phyloP scores from a whole-genome alignment of 2,797 vertebrate species.

The Danio aesculapii region DNA sequence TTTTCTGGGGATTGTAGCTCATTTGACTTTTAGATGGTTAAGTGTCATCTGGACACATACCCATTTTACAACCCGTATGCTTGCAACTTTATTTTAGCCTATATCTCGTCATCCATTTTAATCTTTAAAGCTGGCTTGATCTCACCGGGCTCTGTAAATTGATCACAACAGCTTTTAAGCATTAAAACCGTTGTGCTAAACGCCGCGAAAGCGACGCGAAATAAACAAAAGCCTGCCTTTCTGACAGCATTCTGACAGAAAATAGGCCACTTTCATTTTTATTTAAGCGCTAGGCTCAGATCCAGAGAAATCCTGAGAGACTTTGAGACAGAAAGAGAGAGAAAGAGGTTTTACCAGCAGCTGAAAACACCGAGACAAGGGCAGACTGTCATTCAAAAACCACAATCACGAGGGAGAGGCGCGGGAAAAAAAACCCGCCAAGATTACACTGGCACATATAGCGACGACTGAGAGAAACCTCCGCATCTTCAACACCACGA shows the following conservation, averaged over 20 bases:
- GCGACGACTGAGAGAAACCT: background rate
- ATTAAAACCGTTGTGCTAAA: constrained; percentile 14
- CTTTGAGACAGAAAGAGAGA: constrained; percentile 42
- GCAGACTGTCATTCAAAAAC: constrained; percentile 47
- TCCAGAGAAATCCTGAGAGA: constrained; percentile 72
- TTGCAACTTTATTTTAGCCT: constrained; percentile 22
- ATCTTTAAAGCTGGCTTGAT: constrained; percentile 34
- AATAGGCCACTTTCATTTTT: constrained; percentile 79
- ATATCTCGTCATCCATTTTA: constrained; percentile 23
- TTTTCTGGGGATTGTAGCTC: too few species aligned
- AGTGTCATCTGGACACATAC: constrained; percentile 14
- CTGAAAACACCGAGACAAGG: constrained; percentile 35
- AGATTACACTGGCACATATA: constrained; percentile 30
- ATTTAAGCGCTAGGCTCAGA: constrained; percentile 74
- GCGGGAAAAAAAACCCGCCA: background rate
- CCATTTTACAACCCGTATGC: constrained; percentile 18
- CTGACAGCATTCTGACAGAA: constrained; percentile 69
- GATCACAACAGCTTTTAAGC: constrained; percentile 36
- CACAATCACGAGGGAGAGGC: constrained; percentile 48
- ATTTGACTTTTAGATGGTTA: background rate
- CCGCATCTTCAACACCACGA: constrained; percentile 18
- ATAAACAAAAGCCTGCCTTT: constrained; percentile 38
- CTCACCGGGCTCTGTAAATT: constrained; percentile 17
- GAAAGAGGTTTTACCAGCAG: constrained; percentile 7
- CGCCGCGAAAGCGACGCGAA: constrained; percentile 5